Percentiles rank a stretch among this genome's conserved stretches.
These are phyloP conservation scores for Parambassis ranga DNA, from an alignment of 2,797 vertebrate genomes.

Conservation along the genomic window DNA sequence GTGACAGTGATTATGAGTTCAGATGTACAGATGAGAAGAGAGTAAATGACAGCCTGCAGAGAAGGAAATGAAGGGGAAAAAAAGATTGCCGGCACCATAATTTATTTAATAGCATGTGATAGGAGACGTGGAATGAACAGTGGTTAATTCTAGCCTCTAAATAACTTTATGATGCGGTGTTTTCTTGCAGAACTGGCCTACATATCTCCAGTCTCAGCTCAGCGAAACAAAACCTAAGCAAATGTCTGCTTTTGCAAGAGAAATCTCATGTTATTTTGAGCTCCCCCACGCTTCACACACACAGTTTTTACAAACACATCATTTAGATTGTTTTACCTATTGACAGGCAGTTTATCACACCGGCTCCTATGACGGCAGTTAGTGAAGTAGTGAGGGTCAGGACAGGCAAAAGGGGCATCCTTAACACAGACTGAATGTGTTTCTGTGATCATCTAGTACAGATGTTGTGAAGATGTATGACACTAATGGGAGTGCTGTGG, in stretches of 20 bases:
- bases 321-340: background rate
- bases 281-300: background rate
- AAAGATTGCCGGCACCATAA: slow-evolving; percentile 21
- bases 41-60: slow-evolving; percentile 43
- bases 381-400: background rate
- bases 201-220: background rate
- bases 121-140: slow-evolving; percentile 9
- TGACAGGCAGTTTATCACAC: slow-evolving; percentile 11
- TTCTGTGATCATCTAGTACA: slow-evolving; percentile 12
- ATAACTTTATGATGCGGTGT: slow-evolving; percentile 1
- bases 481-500: slow-evolving; percentile 2
- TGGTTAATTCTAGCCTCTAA: background rate
- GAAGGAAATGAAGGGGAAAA: slow-evolving; percentile 45
- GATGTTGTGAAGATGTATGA: slow-evolving; percentile 2
- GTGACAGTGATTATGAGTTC: slow-evolving; percentile 43
- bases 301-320: background rate
- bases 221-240: slow-evolving; percentile 7
- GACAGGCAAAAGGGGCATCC: background rate
- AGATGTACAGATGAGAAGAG: slow-evolving; percentile 18
- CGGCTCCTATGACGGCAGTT: slow-evolving; percentile 15
- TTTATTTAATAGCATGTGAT: slow-evolving; percentile 29
- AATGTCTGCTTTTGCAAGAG: slow-evolving; percentile 15
- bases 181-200: background rate
- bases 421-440: slow-evolving; percentile 1
- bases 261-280: background rate